Percentiles rank a stretch among this genome's conserved stretches.
Conservation (phyloP, 2,113 vertebrate genomes). For the Lampris incognitus region DNA sequence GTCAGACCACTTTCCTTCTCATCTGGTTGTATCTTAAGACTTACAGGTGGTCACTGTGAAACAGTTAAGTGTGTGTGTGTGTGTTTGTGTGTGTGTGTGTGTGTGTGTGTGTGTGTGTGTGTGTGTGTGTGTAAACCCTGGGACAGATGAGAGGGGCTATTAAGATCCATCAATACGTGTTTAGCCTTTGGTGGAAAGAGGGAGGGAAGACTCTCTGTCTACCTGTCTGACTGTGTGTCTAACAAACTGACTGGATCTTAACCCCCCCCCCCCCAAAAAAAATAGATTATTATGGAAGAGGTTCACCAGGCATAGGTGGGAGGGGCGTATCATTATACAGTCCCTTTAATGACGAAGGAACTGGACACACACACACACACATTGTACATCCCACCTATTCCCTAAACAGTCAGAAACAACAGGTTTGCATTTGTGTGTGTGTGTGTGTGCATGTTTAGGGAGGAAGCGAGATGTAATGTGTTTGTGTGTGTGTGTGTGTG, state of each 20-base stretch:
- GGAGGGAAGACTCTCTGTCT: conserved; percentile 81
- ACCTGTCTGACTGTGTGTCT: background rate
- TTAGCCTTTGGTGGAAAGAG: conserved; percentile 94
- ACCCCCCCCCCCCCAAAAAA: too few relatives aligned
- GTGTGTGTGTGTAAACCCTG: conserved; percentile 85
- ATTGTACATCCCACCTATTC: too few relatives aligned
- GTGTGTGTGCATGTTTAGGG: too few relatives aligned
- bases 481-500: background rate
- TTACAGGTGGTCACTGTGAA: conserved; percentile 76
- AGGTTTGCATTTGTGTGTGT: too few relatives aligned
- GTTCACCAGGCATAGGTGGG: too few relatives aligned
- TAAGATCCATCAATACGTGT: conserved; percentile 90
- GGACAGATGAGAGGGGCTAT: conserved; percentile 91
- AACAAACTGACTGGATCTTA: too few relatives aligned
- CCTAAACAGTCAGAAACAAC: too few relatives aligned
- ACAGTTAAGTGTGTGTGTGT: conserved; percentile 76
- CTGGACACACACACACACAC: too few relatives aligned
- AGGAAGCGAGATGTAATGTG: too few relatives aligned
- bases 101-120: conserved; percentile 11
- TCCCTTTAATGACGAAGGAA: too few relatives aligned
- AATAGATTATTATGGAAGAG: too few relatives aligned
- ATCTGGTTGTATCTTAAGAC: background rate
- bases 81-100: conserved; percentile 9
- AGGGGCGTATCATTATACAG: too few relatives aligned
- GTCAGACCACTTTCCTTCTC: conserved; percentile 64